These are phyloP conservation scores for Stictocephala bisonia DNA, from an alignment of 2,888 invertebrate species.

Conservation along the genomic window DNA sequence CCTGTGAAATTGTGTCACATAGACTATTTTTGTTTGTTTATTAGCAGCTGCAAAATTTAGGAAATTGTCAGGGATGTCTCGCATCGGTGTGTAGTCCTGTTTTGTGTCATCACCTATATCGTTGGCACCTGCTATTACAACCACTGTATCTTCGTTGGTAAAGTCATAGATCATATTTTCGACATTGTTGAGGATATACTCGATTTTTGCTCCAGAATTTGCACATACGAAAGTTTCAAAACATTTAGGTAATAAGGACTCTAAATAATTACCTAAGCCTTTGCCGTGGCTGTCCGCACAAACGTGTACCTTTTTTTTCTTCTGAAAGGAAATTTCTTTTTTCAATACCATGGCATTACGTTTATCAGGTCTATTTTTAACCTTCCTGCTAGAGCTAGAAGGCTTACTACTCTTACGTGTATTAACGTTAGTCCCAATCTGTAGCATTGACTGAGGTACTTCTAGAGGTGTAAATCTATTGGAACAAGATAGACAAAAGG, in stretches of 20 bases:
- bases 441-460: too few species aligned
- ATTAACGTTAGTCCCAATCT: too few species aligned
- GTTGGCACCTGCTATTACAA: neutral
- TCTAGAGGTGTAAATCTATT: too few species aligned
- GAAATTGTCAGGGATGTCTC: neutral
- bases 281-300: constrained; percentile 8
- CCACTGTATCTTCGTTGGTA: neutral
- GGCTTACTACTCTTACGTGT: too few species aligned
- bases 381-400: too few species aligned
- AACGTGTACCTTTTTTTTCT: neutral
- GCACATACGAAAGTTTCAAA: neutral
- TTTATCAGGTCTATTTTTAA: too few species aligned
- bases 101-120: neutral
- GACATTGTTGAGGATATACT: neutral
- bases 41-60: neutral
- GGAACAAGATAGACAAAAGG: too few species aligned
- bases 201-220: neutral
- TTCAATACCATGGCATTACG: too few species aligned
- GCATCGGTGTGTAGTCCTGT: neutral
- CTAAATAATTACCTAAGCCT: neutral
- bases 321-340: too few species aligned
- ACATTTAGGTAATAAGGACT: neutral
- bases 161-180: neutral
- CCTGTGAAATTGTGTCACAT: neutral
- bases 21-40: neutral